A percentile compares a stretch with the other conserved stretches of the same genome.
These are phyloP conservation scores for Agrotis ipsilon DNA, from an alignment of 2,888 invertebrate genomes.

Conservation along the genomic window DNA sequence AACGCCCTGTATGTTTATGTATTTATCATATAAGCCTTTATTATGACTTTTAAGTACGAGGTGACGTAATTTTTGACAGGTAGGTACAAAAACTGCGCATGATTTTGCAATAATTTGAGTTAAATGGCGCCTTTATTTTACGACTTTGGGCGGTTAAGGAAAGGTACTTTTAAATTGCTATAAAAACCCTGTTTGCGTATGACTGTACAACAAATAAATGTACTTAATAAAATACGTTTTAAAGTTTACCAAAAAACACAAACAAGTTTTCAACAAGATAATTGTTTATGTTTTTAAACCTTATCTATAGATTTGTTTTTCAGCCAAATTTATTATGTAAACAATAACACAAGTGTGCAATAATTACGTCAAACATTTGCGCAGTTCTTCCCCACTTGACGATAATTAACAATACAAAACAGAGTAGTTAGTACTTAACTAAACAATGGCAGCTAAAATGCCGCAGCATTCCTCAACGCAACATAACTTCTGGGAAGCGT, in stretches of 20 bases:
- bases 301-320: neutral
- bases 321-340: slow-evolving; percentile 7
- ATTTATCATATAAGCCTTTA: slow-evolving; percentile 16
- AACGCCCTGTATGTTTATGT: slow-evolving; percentile 7
- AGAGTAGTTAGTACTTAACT: slow-evolving; percentile 9
- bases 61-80: slow-evolving; percentile 44
- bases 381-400: slow-evolving; percentile 13
- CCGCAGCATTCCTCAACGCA: slow-evolving; percentile 47
- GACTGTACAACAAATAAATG: neutral
- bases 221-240: neutral
- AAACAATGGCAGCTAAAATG: slow-evolving; percentile 64
- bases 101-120: slow-evolving; percentile 22
- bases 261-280: neutral
- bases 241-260: neutral
- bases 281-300: slow-evolving; percentile 7
- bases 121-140: slow-evolving; percentile 16
- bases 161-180: neutral
- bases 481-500: slow-evolving; percentile 56
- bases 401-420: slow-evolving; percentile 28
- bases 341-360: slow-evolving; percentile 27
- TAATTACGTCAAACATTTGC: slow-evolving; percentile 23
- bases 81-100: slow-evolving; percentile 35
- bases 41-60: slow-evolving; percentile 17
- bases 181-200: neutral
- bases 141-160: neutral